Conservation (phyloP, 2,888 invertebrate genomes). For the Agrotis exclamationis region DNA sequence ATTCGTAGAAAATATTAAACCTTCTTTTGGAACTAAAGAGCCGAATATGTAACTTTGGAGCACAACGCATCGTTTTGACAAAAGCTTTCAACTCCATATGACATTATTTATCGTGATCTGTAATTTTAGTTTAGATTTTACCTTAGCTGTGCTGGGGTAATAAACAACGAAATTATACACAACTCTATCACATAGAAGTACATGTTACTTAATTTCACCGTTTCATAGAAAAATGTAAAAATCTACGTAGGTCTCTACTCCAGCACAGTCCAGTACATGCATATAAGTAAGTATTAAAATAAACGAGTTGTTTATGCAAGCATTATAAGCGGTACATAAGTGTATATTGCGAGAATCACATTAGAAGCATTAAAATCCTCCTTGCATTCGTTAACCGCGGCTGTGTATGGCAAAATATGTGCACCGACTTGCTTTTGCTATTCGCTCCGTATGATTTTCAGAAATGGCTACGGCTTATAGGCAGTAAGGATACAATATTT, state of each 20-base stretch:
- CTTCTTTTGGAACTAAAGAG: too few species aligned
- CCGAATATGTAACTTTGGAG: neutral
- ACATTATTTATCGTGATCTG: too few species aligned
- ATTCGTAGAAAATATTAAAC: too few species aligned
- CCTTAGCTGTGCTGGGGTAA: neutral
- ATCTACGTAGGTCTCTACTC: neutral
- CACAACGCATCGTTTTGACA: neutral
- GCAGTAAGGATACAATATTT: slow-evolving; percentile 90
- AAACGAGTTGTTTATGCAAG: slow-evolving; percentile 73
- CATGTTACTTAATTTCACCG: neutral
- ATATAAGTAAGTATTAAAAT: slow-evolving; percentile 51
- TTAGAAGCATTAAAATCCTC: slow-evolving; percentile 89
- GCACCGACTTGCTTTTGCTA: slow-evolving; percentile 83
- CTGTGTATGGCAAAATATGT: slow-evolving; percentile 90
- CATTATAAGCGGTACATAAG: slow-evolving; percentile 78
- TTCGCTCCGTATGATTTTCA: slow-evolving; percentile 91
- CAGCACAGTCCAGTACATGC: neutral
- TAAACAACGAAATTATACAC: neutral
- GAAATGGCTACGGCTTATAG: slow-evolving; percentile 88
- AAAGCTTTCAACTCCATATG: neutral
- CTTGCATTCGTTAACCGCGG: slow-evolving; percentile 86
- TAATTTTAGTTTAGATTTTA: neutral
- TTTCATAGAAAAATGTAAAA: neutral
- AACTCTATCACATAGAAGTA: neutral
- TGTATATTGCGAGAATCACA: slow-evolving; percentile 87